Evolutionary conservation across 2,888 invertebrate species (phyloP).

Genomic region (Tiliacea aurago): DNA sequence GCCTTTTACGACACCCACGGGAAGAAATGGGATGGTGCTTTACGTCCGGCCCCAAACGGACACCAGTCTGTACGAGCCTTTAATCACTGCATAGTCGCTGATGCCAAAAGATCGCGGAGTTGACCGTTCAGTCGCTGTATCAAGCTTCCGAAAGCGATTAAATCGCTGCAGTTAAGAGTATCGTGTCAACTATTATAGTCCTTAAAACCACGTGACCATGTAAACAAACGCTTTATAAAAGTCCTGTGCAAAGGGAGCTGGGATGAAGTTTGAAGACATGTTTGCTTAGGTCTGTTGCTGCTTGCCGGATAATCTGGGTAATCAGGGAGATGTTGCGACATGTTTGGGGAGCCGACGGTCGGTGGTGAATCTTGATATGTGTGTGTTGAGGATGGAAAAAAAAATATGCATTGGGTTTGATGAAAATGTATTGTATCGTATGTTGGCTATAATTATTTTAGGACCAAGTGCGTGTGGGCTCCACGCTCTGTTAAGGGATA

Average conservation of each 20-base stretch:
- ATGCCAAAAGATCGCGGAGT: not conserved
- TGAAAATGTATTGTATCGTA: not conserved
- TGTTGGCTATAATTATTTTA: too few relatives aligned
- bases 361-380: not conserved
- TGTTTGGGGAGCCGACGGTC: conserved; percentile 17
- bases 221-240: conserved; percentile 27
- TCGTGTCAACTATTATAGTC: not conserved
- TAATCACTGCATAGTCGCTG: too few relatives aligned
- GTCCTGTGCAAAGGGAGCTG: conserved; percentile 14
- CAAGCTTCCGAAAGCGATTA: not conserved
- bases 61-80: too few relatives aligned
- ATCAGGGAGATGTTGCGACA: conserved; percentile 27
- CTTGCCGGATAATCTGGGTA: conserved; percentile 25
- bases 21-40: too few relatives aligned
- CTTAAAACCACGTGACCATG: not conserved
- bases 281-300: conserved; percentile 45
- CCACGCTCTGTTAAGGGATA: too few relatives aligned
- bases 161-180: not conserved
- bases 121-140: not conserved
- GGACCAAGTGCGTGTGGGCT: too few relatives aligned
- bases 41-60: too few relatives aligned
- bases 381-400: conserved; percentile 1
- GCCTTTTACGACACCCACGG: too few relatives aligned
- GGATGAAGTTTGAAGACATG: conserved; percentile 28
- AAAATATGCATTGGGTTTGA: not conserved